phyloP scores from a whole-genome alignment of 2,113 vertebrate species.

The Nipponia nippon region DNA sequence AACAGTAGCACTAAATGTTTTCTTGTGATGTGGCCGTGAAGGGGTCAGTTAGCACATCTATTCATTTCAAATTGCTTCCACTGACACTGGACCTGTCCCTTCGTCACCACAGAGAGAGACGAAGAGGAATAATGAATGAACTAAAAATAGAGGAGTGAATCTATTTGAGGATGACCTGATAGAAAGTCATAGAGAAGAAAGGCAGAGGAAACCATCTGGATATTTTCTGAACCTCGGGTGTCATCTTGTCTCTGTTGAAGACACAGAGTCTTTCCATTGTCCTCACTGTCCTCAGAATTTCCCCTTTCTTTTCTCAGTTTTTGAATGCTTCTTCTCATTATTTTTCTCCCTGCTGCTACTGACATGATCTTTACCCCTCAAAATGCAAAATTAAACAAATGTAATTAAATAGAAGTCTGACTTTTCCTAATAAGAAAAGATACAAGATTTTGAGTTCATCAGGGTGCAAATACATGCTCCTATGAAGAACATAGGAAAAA shows the following conservation, averaged over 20 bases:
- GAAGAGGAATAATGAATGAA: constrained; percentile 51
- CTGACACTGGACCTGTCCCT: constrained; percentile 39
- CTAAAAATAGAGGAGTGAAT: constrained; percentile 55
- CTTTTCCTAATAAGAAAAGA: not conserved
- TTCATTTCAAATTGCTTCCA: constrained; percentile 39
- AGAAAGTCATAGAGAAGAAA: constrained; percentile 36
- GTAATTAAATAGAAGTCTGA: not conserved
- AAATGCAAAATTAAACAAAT: not conserved
- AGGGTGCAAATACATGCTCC: not conserved
- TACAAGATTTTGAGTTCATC: not conserved
- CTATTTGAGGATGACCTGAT: constrained; percentile 53
- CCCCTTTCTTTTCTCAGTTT: not conserved
- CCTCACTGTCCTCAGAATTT: not conserved
- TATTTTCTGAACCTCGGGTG: constrained; percentile 34
- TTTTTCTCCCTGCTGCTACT: not conserved
- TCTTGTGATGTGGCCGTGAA: not conserved
- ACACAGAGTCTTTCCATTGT: not conserved
- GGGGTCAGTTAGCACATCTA: constrained; percentile 46
- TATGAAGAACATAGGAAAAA: not conserved
- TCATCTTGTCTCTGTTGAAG: not conserved
- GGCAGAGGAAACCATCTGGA: constrained; percentile 21
- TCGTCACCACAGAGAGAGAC: not conserved
- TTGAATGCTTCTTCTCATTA: not conserved
- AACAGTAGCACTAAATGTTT: constrained; percentile 20
- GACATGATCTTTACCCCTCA: not conserved